These are phyloP conservation scores for human DNA, from an alignment of 2,113 vertebrate species.

Conservation along the genomic window DNA sequence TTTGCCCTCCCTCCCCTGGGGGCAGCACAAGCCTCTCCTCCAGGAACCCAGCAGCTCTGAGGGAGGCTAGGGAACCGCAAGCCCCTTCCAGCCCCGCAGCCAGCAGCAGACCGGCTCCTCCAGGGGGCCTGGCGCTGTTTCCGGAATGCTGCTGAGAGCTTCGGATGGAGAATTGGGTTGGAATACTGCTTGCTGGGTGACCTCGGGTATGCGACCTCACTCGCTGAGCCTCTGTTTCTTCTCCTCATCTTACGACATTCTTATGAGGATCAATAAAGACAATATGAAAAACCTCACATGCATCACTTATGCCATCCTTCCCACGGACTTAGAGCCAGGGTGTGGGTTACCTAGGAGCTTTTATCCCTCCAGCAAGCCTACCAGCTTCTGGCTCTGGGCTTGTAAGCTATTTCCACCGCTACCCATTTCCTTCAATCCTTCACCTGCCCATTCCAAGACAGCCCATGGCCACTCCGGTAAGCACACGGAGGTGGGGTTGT, in stretches of 20 bases:
- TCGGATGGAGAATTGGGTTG: background rate
- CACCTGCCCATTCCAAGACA: background rate
- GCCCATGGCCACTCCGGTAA: background rate
- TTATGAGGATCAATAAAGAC: background rate
- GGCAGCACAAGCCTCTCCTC: background rate
- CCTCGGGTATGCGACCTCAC: background rate
- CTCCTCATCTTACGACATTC: background rate
- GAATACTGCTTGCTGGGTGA: background rate
- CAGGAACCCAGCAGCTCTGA: background rate
- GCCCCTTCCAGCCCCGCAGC: background rate
- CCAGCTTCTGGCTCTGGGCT: background rate
- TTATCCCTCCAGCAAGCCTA: background rate
- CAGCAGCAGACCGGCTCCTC: background rate
- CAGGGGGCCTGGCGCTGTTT: background rate
- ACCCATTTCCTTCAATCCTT: background rate
- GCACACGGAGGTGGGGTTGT: background rate
- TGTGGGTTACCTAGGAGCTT: background rate
- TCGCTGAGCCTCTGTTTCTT: background rate
- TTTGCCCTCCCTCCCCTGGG: background rate
- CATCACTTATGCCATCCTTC: background rate
- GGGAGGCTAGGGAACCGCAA: background rate
- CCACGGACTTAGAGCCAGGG: background rate
- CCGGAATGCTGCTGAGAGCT: background rate
- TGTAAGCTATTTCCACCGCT: background rate
- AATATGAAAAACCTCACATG: background rate